These are phyloP conservation scores for Escarpia spicata DNA, from an alignment of 2,888 invertebrate genomes.

Conservation along the genomic window DNA sequence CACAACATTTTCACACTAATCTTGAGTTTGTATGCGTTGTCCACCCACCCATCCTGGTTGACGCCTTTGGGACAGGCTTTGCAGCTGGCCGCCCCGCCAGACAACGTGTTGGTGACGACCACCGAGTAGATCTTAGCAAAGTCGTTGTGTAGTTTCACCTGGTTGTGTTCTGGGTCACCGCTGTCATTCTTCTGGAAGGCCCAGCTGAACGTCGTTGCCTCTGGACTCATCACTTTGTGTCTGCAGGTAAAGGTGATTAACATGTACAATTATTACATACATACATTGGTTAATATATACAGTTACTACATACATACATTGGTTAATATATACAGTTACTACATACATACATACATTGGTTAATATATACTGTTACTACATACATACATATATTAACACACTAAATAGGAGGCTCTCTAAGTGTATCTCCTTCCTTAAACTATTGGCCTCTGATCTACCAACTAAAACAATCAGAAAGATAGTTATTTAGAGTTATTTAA, in stretches of 20 bases:
- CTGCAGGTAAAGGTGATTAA: constrained; percentile 26
- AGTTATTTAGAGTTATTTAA: no score
- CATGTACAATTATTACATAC: neutral
- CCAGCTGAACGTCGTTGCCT: constrained; percentile 67
- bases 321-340: no score
- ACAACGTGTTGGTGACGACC: constrained; percentile 70
- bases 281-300: neutral
- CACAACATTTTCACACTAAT: neutral
- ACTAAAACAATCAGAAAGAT: no score
- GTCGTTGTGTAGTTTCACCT: constrained; percentile 53
- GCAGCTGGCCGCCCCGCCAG: constrained; percentile 70
- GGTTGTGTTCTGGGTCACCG: neutral
- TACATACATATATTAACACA: no score
- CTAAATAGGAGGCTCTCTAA: no score
- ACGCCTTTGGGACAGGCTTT: constrained; percentile 66
- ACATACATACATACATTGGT: neutral
- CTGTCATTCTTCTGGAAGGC: constrained; percentile 65
- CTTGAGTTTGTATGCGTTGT: neutral
- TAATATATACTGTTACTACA: no score
- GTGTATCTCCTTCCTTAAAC: no score
- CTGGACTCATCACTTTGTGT: constrained; percentile 62
- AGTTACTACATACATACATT: neutral
- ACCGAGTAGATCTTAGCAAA: constrained; percentile 69
- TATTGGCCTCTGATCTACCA: no score
- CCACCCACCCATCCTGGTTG: constrained; percentile 55